Evolutionary conservation across 2,797 vertebrate species (phyloP).

Genomic region (Sebastolobus altivelis): DNA sequence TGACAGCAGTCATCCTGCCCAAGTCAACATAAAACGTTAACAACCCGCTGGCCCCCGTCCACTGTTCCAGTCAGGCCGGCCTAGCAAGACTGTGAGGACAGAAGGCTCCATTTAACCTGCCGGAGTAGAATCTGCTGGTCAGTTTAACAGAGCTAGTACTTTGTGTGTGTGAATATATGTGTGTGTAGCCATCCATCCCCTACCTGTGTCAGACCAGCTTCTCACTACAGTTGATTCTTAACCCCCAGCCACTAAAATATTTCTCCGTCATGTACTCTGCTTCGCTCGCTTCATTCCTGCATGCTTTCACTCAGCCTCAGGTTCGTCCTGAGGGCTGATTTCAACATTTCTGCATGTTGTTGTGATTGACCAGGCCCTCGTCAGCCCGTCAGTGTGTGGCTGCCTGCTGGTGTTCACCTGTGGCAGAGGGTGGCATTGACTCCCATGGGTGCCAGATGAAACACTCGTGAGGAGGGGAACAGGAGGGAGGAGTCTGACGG

Average conservation of each 20-base stretch:
- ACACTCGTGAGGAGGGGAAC: slow-evolving; percentile 30
- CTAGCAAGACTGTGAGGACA: slow-evolving; percentile 44
- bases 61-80: slow-evolving; percentile 35
- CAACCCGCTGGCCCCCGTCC: slow-evolving; percentile 22
- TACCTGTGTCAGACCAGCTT: slow-evolving; percentile 36
- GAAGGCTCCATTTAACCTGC: slow-evolving; percentile 67
- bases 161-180: slow-evolving; percentile 3
- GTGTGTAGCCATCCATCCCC: slow-evolving; percentile 1
- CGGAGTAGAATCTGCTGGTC: slow-evolving; percentile 40
- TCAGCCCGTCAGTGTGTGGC: slow-evolving; percentile 37
- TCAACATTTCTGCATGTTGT: slow-evolving; percentile 45
- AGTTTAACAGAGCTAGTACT: slow-evolving; percentile 52
- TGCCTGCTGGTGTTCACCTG: slow-evolving; percentile 45
- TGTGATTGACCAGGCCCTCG: slow-evolving; percentile 29
- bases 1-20: slow-evolving; percentile 26
- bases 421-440: slow-evolving; percentile 32
- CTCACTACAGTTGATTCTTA: slow-evolving; percentile 14
- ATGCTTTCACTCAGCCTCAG: slow-evolving; percentile 1
- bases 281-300: slow-evolving; percentile 1
- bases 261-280: not conserved
- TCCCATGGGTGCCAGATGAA: slow-evolving; percentile 50
- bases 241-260: slow-evolving; percentile 1
- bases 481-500: slow-evolving; percentile 21
- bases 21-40: slow-evolving; percentile 64
- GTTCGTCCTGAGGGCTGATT: slow-evolving; percentile 31